Conservation (phyloP, 2,113 vertebrate genomes). For the Nerophis lumbriciformis region DNA sequence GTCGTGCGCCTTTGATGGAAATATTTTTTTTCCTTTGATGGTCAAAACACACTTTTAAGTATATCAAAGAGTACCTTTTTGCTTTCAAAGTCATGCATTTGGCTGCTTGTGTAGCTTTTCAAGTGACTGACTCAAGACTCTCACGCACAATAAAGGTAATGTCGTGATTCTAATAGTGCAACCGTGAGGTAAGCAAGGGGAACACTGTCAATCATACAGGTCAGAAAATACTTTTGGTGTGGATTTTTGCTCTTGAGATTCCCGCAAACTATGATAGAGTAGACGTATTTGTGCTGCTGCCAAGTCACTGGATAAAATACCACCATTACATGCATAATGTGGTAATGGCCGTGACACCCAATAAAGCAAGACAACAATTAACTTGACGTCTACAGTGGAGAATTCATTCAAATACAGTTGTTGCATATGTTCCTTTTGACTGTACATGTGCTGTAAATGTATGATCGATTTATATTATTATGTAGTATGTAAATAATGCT, state of each 20-base stretch:
- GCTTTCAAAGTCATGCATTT: background rate
- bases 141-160: background rate
- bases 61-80: conserved; percentile 1
- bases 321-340: background rate
- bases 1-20: background rate
- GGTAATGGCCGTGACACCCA: background rate
- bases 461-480: no score
- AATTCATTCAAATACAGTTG: no score
- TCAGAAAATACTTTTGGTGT: background rate
- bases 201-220: background rate
- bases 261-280: background rate
- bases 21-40: background rate
- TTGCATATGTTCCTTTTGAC: no score
- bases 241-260: background rate
- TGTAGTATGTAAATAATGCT: no score
- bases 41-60: background rate
- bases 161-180: background rate
- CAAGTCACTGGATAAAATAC: background rate
- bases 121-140: background rate
- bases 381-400: no score
- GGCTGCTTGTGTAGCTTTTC: no score
- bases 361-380: no score
- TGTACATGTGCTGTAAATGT: no score
- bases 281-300: background rate
- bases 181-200: background rate